phyloP scores from a whole-genome alignment of 37 sponge, comb jelly and placozoan species.

The Tethya wilhelma region DNA sequence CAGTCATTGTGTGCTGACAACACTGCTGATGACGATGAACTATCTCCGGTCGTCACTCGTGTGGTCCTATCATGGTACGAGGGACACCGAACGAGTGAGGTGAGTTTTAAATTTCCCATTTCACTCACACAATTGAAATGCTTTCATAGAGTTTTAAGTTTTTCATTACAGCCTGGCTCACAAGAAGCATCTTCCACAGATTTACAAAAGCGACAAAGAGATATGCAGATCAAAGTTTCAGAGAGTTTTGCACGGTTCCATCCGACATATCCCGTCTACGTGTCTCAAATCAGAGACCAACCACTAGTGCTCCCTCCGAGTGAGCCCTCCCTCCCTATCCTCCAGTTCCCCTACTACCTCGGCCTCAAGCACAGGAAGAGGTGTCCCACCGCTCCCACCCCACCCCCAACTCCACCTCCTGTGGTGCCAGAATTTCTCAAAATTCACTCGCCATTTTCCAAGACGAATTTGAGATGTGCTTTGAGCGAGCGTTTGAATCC shows the following conservation, averaged over 20 bases:
- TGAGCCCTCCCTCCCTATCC: conserved; percentile 73
- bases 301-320: conserved; percentile 68
- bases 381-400: conserved; percentile 13
- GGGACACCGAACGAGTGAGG: too few relatives aligned
- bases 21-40: too few relatives aligned
- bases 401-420: conserved; percentile 41
- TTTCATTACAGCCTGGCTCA: not conserved
- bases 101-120: too few relatives aligned
- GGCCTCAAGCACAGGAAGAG: conserved; percentile 47
- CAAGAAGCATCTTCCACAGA: not conserved
- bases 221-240: not conserved
- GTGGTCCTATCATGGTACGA: too few relatives aligned
- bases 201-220: not conserved
- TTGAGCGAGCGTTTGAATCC: too few relatives aligned
- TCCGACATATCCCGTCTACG: conserved; percentile 51
- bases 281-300: conserved; percentile 73
- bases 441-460: not conserved
- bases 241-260: not conserved
- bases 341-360: conserved; percentile 66
- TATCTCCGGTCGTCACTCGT: too few relatives aligned
- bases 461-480: too few relatives aligned
- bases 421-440: conserved; percentile 44
- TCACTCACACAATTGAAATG: too few relatives aligned
- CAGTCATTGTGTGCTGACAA: too few relatives aligned
- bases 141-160: too few relatives aligned